phyloP scores from a whole-genome alignment of 2,113 vertebrate genomes.

The Notarius lentiginosus region DNA sequence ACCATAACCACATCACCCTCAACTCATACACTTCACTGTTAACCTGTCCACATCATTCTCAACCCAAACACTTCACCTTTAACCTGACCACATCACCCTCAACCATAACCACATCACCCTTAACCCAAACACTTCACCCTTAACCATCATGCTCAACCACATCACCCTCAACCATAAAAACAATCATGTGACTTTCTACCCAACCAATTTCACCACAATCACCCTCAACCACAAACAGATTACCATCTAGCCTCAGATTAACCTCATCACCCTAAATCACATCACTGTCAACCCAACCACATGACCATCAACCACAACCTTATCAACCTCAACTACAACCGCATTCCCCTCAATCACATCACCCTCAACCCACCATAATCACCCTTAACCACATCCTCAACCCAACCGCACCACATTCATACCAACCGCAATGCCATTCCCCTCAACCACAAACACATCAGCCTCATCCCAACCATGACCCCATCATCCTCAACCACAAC shows the following conservation, averaged over 20 bases:
- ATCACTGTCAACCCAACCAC: not conserved
- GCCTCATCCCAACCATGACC: not conserved
- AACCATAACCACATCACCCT: not conserved
- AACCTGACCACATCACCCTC: too few relatives aligned
- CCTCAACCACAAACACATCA: not conserved
- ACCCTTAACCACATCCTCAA: not conserved
- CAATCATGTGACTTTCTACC: not conserved
- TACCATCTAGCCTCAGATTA: not conserved
- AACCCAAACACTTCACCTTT: too few relatives aligned
- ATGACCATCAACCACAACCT: not conserved
- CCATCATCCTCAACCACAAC: not conserved
- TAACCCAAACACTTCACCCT: not conserved
- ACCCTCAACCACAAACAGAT: not conserved
- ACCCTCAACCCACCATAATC: too few relatives aligned
- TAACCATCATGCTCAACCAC: not conserved
- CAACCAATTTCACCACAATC: not conserved
- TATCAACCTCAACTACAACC: not conserved
- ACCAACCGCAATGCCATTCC: not conserved
- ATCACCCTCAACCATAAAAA: not conserved
- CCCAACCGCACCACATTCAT: not conserved
- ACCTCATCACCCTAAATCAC: not conserved
- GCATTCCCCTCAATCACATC: not conserved
- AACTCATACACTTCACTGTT: too few relatives aligned
- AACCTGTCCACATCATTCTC: too few relatives aligned
- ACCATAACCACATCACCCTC: too few relatives aligned